Conservation (phyloP, 2,113 vertebrate species). For the Pangasianodon gigas region DNA sequence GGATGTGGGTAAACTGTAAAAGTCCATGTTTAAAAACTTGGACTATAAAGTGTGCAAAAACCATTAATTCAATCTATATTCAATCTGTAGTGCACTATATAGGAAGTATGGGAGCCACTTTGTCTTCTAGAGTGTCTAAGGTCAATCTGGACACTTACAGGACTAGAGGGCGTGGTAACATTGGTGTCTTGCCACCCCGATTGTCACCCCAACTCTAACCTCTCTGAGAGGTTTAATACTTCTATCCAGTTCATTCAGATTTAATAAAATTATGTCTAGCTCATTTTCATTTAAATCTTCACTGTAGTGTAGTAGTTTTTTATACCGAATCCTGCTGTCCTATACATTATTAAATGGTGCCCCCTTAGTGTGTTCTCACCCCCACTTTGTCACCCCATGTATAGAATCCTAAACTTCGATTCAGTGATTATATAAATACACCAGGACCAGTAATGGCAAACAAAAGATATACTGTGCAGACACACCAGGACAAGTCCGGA, state of each 20-base stretch:
- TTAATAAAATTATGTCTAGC: neutral
- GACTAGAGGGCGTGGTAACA: neutral
- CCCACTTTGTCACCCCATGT: neutral
- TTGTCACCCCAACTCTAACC: neutral
- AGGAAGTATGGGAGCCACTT: neutral
- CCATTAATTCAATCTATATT: neutral
- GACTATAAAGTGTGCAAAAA: neutral
- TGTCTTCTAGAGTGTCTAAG: neutral
- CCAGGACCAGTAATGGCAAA: neutral
- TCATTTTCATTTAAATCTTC: neutral
- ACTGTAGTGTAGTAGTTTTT: neutral
- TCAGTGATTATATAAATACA: neutral
- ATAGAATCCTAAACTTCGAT: neutral
- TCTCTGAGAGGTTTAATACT: neutral
- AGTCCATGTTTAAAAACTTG: neutral
- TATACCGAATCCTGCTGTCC: neutral
- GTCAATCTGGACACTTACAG: neutral
- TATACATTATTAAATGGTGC: neutral
- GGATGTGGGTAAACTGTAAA: neutral
- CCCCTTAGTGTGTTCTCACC: neutral
- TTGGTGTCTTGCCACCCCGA: neutral
- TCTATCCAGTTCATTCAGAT: neutral
- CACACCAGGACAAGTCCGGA: conserved; percentile 19
- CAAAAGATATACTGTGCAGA: neutral
- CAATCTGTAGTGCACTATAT: neutral